A percentile compares a stretch with the other conserved stretches of the same genome.
phyloP scores from a whole-genome alignment of 2,888 invertebrate genomes.

The Nemoura dubitans region DNA sequence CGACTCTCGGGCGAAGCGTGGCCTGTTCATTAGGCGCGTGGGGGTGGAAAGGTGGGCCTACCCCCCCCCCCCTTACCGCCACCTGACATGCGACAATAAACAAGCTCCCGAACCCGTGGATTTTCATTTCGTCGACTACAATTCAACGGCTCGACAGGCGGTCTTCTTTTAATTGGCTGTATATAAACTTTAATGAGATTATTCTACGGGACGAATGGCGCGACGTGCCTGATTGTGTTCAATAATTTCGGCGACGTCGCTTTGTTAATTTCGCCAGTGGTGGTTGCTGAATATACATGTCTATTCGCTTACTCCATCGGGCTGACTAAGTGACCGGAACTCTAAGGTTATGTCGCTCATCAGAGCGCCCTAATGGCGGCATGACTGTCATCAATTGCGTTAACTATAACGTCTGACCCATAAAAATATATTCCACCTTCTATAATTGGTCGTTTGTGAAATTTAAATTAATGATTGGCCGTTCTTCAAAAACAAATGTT shows the following conservation, averaged over 20 bases:
- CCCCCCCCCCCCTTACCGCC: too few relatives aligned
- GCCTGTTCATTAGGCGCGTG: too few relatives aligned
- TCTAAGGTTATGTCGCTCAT: not conserved
- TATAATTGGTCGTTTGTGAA: too few relatives aligned
- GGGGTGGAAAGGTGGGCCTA: too few relatives aligned
- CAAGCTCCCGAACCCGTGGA: not conserved
- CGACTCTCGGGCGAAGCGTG: too few relatives aligned
- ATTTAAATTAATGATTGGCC: too few relatives aligned
- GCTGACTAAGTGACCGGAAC: not conserved
- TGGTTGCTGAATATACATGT: too few relatives aligned
- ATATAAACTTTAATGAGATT: conserved; percentile 7
- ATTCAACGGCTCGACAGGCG: not conserved
- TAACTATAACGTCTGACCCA: too few relatives aligned
- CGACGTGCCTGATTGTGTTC: not conserved
- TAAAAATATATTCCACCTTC: too few relatives aligned
- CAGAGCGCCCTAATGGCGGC: not conserved
- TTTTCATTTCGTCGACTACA: conserved; percentile 3
- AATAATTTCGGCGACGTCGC: not conserved
- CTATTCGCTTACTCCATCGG: not conserved
- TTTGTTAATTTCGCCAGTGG: too few relatives aligned
- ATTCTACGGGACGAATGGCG: too few relatives aligned
- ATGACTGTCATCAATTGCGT: not conserved
- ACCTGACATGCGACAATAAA: not conserved
- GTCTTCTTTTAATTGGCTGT: not conserved
- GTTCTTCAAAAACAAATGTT: too few relatives aligned